phyloP scores from a whole-genome alignment of 2,113 vertebrate species.

The Salvelinus alpinus region DNA sequence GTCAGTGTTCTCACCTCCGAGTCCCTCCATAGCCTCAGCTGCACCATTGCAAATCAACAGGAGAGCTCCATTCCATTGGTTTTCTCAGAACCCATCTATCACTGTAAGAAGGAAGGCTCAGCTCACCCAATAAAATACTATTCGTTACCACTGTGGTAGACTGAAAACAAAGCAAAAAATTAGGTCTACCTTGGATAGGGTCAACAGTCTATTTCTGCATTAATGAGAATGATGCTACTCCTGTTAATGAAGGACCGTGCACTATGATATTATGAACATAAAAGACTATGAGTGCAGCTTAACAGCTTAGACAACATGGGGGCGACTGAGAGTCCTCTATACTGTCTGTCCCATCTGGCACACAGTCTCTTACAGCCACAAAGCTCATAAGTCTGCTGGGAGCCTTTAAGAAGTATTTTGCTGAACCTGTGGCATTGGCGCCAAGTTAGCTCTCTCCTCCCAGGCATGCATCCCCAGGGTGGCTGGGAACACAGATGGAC shows the following conservation, averaged over 20 bases:
- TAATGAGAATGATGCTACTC: background rate
- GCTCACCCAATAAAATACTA: too few relatives aligned
- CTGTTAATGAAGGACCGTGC: background rate
- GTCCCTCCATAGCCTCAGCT: constrained; percentile 36
- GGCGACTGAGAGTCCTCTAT: constrained; percentile 4
- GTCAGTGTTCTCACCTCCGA: constrained; percentile 40
- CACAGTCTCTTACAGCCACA: too few relatives aligned
- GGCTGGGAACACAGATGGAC: constrained; percentile 49
- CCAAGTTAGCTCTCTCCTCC: constrained; percentile 11
- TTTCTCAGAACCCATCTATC: background rate
- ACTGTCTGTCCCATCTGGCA: background rate
- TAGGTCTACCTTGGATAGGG: background rate
- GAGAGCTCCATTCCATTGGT: background rate
- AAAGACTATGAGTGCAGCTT: background rate
- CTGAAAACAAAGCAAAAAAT: background rate
- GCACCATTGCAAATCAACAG: constrained; percentile 23
- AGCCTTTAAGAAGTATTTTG: constrained; percentile 37
- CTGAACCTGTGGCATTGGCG: constrained; percentile 31
- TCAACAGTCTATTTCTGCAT: background rate
- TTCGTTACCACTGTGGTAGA: too few relatives aligned
- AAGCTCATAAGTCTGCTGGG: constrained; percentile 34
- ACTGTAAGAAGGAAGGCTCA: background rate
- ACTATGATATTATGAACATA: background rate
- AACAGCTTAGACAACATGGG: background rate
- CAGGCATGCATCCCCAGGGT: background rate